These are phyloP conservation scores for Malacoraja senta DNA, from an alignment of 2,797 vertebrate genomes.

Conservation along the genomic window DNA sequence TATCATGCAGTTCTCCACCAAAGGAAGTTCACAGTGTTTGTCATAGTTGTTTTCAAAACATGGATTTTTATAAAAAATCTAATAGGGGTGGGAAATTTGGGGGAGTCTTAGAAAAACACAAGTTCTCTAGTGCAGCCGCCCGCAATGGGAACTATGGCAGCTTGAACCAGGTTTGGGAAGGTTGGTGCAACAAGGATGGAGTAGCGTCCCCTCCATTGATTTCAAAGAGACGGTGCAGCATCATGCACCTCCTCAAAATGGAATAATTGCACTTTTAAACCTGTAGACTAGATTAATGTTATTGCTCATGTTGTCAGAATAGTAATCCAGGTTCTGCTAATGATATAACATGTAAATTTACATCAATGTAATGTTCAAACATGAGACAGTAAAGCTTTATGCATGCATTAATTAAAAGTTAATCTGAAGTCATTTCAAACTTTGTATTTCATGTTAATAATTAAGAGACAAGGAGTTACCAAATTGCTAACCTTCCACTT, in stretches of 20 bases:
- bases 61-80: neutral
- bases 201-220: neutral
- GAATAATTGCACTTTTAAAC: constrained; percentile 32
- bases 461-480: neutral
- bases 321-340: constrained; percentile 6
- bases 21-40: neutral
- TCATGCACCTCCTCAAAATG: neutral
- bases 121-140: neutral
- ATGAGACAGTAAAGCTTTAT: constrained; percentile 15
- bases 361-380: constrained; percentile 25
- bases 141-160: neutral
- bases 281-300: constrained; percentile 30
- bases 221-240: constrained; percentile 7
- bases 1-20: neutral
- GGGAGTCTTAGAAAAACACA: neutral
- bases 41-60: neutral
- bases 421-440: constrained; percentile 38
- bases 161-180: constrained; percentile 18
- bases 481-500: constrained; percentile 5
- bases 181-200: neutral
- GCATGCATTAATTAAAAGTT: constrained; percentile 36
- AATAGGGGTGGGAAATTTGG: neutral
- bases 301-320: neutral
- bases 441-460: constrained; percentile 14
- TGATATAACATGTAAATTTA: constrained; percentile 15